Base-by-base conservation (phyloP, 2,888 invertebrate genomes). In the Abscondita cerata region DNA sequence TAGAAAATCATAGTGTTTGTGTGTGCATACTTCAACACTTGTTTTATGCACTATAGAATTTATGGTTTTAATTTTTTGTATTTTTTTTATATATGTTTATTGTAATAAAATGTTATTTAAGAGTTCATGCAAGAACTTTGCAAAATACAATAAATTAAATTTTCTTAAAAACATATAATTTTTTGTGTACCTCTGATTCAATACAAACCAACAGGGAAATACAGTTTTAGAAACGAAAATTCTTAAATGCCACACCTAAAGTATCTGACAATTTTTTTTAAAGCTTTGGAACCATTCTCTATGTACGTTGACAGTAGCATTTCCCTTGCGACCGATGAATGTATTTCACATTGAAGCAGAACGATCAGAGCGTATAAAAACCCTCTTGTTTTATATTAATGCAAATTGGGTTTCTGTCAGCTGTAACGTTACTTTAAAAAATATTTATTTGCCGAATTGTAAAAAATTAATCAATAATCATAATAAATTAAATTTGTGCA, bases 251-350 rank as follows among this genome's bases (percentile, higher is more conserved):
- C 12, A 12, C 18, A 44, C 11, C 8, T 41, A 41, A 41, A 8
- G 13, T 16, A 13, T 9, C 44, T 44, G 19, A 44, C 44, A 19
- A 16, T 44, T 44, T 44, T n/a, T 41, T 44, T 44, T 18, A 44
- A 44, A 16, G 44, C 44, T 44, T 44, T 44, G 16, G 44, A n/a
- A n/a, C 5, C 18, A 44, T 44, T 44, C n/a, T 18, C 18, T 44
- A 16, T 19, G 9, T 44, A 16, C 44, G 44, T 44, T 44, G 44
- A 44, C 44, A 44, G 44, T 44, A 18, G 19, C 44, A 44, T 44
- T 44, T 44, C 44, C 44, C 44, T 9, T 44, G 44, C 44, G 44
- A 44, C 44, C 44, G 44, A 44, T 44, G 44, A 44, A 19, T 44
- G 44, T 44, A 44, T 44, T 44, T 44, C 18, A 44, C 18, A 44